Base-by-base conservation (phyloP, 2,797 vertebrate genomes). In the Buphagus erythrorhynchus region DNA sequence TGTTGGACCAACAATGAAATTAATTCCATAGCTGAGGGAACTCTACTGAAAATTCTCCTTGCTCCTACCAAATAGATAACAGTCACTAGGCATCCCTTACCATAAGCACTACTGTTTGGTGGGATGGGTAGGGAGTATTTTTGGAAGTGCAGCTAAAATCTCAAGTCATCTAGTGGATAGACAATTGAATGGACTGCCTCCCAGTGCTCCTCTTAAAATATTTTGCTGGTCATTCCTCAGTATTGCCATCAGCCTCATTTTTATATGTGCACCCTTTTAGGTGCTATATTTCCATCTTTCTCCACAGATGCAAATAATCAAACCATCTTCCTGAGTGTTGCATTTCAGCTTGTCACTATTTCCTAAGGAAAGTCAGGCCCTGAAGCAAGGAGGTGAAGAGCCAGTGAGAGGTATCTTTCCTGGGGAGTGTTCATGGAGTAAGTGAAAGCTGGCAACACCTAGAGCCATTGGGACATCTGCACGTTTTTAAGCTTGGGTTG, bases 351-450 rank as follows among this genome's bases (percentile, higher is more conserved):
- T 83, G 77, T 92, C 35, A 42, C 40, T 69, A 36, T 52, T 89
- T 91, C 67, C 81, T 51, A 76, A 79, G 40, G 78, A 89, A 91
- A 36, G 31, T 57, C 58, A 75, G 29, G 24, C 36, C 89, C 69
- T 71, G 62, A 92, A 66, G 33, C 10, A 73, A 75, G 4, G 46
- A 93, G 54, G 21, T 81, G 33, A 97, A 89, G 45, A 69, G 51
- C 67, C 36, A 42, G 36, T 84, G 72, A 96, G 62, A 91, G 36
- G 38, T 94, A 93, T 82, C 96, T 96, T 95, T 54, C 65, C 91
- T 79, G 52, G 21, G 54, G 15, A 76, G 14, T 48, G 14, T 79
- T 88, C 74, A 46, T 11, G 22, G 42, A 76, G 18, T 31, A 79
- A 94, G 40, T 4, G 42, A 90, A 89, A 94, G 42, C 33, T 45